Evolutionary conservation across 1,140 invertebrate species (phyloP).

Genomic region (Lasioglossum baleicum): DNA sequence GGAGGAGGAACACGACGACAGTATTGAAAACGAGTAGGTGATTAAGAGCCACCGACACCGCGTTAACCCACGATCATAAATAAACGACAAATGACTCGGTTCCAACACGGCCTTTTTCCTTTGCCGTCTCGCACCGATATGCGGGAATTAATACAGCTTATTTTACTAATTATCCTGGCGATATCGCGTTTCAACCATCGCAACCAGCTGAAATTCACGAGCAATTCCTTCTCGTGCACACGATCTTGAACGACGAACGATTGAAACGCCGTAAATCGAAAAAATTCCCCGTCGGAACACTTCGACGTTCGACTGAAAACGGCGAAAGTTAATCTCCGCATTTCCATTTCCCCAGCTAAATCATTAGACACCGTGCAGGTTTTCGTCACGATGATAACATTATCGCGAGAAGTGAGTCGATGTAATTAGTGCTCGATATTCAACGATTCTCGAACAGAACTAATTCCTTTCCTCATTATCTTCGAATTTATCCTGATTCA

Average conservation of each 20-base stretch:
- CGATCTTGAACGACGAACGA: too few relatives aligned
- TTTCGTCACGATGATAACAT: not conserved
- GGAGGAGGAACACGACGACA: not conserved
- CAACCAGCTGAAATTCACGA: not conserved
- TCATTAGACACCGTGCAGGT: not conserved
- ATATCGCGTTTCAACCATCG: too few relatives aligned
- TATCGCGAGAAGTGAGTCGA: not conserved
- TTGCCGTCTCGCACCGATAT: not conserved
- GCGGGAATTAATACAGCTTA: conserved; percentile 2
- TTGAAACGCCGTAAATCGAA: not conserved
- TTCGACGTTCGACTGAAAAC: not conserved
- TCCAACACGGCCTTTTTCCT: conserved; percentile 3
- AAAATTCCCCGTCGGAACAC: not conserved
- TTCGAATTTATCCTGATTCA: too few relatives aligned
- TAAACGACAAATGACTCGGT: not conserved
- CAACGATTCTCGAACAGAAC: not conserved
- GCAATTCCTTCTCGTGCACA: not conserved
- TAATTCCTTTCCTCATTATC: not conserved
- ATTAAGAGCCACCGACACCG: conserved; percentile 2
- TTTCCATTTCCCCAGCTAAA: not conserved
- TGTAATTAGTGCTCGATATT: not conserved
- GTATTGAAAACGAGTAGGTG: not conserved
- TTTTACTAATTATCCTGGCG: not conserved
- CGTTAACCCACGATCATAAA: not conserved
- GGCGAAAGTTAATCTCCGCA: not conserved